Percentiles rank a stretch among this genome's conserved stretches.
Evolutionary conservation across 2,888 invertebrate genomes (phyloP).

Genomic region (Heliconius cydno): DNA sequence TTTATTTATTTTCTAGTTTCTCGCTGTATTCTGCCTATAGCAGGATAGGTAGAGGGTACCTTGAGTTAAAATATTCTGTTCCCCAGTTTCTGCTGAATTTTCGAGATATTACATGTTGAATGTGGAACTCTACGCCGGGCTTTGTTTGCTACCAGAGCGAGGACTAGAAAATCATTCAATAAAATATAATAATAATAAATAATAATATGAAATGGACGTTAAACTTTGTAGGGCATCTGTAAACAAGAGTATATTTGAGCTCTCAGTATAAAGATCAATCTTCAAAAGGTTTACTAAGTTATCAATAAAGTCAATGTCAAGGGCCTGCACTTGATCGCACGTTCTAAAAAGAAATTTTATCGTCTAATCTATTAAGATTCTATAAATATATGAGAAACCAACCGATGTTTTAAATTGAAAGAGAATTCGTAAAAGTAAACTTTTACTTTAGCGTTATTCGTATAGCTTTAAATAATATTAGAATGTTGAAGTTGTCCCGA

Average conservation of each 20-base stretch:
- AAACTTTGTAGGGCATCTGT: no score
- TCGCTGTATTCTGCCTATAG: neutral
- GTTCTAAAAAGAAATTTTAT: neutral
- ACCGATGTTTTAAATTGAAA: neutral
- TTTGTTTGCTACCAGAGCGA: no score
- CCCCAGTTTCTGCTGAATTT: neutral
- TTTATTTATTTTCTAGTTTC: neutral
- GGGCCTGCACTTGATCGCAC: neutral
- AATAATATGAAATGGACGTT: no score
- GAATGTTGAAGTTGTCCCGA: neutral
- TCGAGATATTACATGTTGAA: no score
- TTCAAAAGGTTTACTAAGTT: neutral
- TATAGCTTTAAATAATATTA: neutral
- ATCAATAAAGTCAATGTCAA: constrained; percentile 14
- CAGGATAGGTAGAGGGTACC: neutral
- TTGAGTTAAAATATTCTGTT: neutral
- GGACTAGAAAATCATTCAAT: no score
- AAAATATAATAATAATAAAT: no score
- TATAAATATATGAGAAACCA: neutral
- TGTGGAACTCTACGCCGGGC: no score
- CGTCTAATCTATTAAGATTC: neutral
- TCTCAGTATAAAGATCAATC: neutral
- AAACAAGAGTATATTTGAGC: neutral
- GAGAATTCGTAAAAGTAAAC: neutral
- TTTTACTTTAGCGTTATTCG: neutral